A percentile compares a stretch with the other conserved stretches of the same genome.
Conservation (phyloP, 1,140 invertebrate species). For the Heliconius himera region DNA sequence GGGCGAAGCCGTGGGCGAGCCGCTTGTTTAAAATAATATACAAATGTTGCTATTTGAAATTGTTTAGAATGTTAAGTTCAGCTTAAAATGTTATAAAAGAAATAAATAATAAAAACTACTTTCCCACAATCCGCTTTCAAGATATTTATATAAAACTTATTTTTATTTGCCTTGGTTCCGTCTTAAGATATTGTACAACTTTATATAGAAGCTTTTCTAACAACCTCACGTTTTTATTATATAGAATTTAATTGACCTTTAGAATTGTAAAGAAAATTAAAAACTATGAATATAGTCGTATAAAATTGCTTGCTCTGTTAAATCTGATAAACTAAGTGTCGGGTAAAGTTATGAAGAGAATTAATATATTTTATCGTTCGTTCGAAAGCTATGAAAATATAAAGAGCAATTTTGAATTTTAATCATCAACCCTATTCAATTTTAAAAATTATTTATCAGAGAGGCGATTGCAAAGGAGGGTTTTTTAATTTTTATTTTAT, state of each 20-base stretch:
- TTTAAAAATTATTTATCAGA: background rate
- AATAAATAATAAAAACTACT: background rate
- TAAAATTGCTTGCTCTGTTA: background rate
- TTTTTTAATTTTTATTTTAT: background rate
- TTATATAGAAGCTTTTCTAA: background rate
- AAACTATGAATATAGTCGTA: background rate
- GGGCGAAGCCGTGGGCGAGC: no score
- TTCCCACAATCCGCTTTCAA: constrained; percentile 6
- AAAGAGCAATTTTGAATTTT: background rate
- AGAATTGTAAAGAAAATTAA: background rate
- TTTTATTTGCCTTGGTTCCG: background rate
- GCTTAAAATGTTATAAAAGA: background rate
- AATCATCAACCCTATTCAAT: background rate
- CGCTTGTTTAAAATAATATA: background rate
- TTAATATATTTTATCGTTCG: constrained; percentile 16
- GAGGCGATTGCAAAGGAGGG: background rate
- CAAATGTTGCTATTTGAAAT: background rate
- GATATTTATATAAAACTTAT: background rate
- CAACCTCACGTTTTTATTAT: background rate
- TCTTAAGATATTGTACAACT: background rate
- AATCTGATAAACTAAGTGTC: background rate
- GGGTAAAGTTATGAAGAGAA: background rate
- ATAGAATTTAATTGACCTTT: background rate
- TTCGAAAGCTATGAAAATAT: constrained; percentile 9
- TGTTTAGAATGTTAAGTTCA: background rate